A percentile compares a stretch with the other conserved stretches of the same genome.
These are phyloP conservation scores for Mirza zaza DNA, from an alignment of 2,113 vertebrate species.

Conservation along the genomic window DNA sequence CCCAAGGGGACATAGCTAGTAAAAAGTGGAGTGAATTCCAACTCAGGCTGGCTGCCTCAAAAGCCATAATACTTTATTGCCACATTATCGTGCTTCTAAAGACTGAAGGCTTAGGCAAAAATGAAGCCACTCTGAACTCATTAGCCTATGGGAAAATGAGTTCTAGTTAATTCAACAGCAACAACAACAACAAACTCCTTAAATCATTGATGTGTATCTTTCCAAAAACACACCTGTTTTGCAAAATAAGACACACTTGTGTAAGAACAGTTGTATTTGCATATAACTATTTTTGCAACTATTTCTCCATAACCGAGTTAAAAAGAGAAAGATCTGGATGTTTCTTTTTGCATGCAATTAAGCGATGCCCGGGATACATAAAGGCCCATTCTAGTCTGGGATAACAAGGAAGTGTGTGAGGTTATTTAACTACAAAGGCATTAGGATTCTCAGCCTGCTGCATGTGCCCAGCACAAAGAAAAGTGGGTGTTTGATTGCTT, in stretches of 20 bases:
- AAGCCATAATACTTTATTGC: neutral
- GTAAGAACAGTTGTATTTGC: slow-evolving; percentile 1
- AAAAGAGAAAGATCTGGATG: slow-evolving; percentile 13
- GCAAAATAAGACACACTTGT: neutral
- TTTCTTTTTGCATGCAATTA: slow-evolving; percentile 17
- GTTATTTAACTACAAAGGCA: slow-evolving; percentile 41
- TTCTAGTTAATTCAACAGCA: neutral
- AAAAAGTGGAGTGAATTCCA: neutral
- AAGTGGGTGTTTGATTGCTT: slow-evolving; percentile 65
- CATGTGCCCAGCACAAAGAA: slow-evolving; percentile 26
- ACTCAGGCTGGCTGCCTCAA: neutral
- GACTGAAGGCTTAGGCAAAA: neutral
- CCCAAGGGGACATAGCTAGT: neutral
- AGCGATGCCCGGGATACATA: neutral
- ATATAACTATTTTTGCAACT: neutral
- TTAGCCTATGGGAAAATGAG: neutral
- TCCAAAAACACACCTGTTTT: slow-evolving; percentile 18
- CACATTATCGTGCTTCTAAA: neutral
- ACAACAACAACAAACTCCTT: neutral
- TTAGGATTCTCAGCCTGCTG: slow-evolving; percentile 25
- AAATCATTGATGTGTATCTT: neutral
- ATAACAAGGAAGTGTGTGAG: neutral
- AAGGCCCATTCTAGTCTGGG: neutral
- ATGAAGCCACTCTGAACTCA: neutral
- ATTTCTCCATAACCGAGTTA: slow-evolving; percentile 12